Base-by-base conservation (phyloP, 2,888 invertebrate genomes). In the Siphlonurus alternatus region DNA sequence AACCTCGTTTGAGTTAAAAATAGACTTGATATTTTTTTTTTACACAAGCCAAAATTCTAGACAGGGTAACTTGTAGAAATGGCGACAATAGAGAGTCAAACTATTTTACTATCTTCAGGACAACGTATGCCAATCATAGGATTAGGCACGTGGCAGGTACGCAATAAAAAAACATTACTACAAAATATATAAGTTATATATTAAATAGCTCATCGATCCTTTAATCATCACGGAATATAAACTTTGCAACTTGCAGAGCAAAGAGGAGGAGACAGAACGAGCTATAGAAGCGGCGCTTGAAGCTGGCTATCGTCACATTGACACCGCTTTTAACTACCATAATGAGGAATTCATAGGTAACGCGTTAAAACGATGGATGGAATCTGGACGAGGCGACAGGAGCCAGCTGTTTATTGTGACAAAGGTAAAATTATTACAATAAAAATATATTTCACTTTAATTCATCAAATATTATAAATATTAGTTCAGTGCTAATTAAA, bases 281-380 rank as follows among this genome's bases (percentile, higher is more conserved):
- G 83, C 82, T 7, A 81, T 89, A 0, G 77, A 79, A 63, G 77
- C 77, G 64, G 88, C 89, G 24, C 74, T 90, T 66, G 80, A 86
- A 61, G 75, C 77, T 67, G 89, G 89, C 25, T 90, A 89, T 71
- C 80, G 86, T 68, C 88, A 88, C 69, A 86, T 86, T 68, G 89
- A 90, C 72, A 89, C 89, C 15, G 89, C 89, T 25, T 85, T 85
- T 72, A 85, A 86, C 76, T 90, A 90, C 71, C 83, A 84, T 67
- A 90, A 88, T 70, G 89, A 90, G 74, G 85, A 84, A 68, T 81
- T 83, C 1, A 86, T 90, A 68, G 89, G 89, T 2, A 79, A 77
- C 64, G 85, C 83, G 25, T 74, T 90, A 61, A 80, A 82, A 69
- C 80, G 80, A 71, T 86, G 86, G 84, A 77, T 88, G 38, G 73